Conservation (phyloP, 2,888 invertebrate genomes). For the Gandaritis pyraliata region DNA sequence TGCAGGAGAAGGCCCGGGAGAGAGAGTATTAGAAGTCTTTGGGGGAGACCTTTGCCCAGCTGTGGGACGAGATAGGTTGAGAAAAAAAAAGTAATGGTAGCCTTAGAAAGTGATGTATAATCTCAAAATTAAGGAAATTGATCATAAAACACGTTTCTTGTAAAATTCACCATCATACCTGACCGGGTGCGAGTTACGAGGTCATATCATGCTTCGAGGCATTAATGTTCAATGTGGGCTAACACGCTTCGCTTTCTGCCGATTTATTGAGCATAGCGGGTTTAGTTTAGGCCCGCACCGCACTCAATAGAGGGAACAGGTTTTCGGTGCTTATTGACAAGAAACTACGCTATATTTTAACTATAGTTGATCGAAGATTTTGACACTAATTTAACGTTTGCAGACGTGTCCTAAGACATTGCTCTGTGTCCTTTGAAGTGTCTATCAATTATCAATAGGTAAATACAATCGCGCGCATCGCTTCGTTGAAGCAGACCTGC, state of each 20-base stretch:
- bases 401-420: too few relatives aligned
- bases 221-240: conserved; percentile 40
- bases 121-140: conserved; percentile 29
- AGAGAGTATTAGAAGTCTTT: too few relatives aligned
- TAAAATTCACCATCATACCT: conserved; percentile 19
- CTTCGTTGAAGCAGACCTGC: background rate
- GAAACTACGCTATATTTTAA: background rate
- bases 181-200: conserved; percentile 33
- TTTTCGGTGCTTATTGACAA: background rate
- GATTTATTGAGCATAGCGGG: conserved; percentile 39
- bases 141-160: conserved; percentile 19
- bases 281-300: conserved; percentile 5
- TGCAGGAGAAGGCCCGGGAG: too few relatives aligned
- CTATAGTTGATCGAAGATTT: too few relatives aligned
- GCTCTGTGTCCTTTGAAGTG: too few relatives aligned
- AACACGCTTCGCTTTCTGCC: conserved; percentile 42
- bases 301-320: background rate
- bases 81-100: too few relatives aligned
- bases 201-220: conserved; percentile 40
- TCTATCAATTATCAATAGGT: too few relatives aligned
- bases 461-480: too few relatives aligned
- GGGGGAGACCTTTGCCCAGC: too few relatives aligned
- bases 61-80: too few relatives aligned
- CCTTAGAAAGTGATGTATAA: conserved; percentile 19
- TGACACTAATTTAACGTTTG: too few relatives aligned